Evolutionary conservation across 1,140 invertebrate genomes (phyloP).

Genomic region (Drosophila kepulauana): DNA sequence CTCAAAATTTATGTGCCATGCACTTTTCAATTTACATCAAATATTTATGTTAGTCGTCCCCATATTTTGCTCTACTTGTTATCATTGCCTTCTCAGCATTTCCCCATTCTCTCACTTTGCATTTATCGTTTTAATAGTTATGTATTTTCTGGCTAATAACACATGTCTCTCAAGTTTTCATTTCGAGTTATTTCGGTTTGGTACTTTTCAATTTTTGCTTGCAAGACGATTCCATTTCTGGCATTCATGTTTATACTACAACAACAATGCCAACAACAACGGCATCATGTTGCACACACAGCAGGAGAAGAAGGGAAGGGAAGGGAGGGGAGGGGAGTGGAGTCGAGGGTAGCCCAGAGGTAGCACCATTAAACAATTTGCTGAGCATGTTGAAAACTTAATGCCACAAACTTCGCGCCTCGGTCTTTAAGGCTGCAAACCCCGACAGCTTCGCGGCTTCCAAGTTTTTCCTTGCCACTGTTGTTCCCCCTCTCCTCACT

Average conservation of each 20-base stretch:
- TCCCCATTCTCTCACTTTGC: background rate
- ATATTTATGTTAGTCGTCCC: conserved; percentile 49
- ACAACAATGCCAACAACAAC: no score
- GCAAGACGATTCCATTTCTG: conserved; percentile 45
- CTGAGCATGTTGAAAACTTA: conserved; percentile 59
- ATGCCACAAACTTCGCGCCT: conserved; percentile 57
- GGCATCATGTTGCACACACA: conserved; percentile 23
- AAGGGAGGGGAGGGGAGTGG: no score
- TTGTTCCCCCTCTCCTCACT: background rate
- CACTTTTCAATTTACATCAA: conserved; percentile 54
- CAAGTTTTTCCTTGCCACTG: conserved; percentile 3
- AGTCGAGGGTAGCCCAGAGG: background rate
- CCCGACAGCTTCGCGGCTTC: conserved; percentile 26
- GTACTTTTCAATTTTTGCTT: conserved; percentile 69
- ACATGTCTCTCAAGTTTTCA: conserved; percentile 66
- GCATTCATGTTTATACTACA: conserved; percentile 37
- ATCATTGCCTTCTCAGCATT: background rate
- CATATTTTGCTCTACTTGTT: background rate
- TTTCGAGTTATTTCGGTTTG: conserved; percentile 60
- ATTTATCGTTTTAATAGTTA: conserved; percentile 28
- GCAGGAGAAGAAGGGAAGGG: background rate
- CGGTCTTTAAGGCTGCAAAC: conserved; percentile 26
- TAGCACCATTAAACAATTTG: conserved; percentile 56
- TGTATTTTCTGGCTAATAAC: conserved; percentile 57
- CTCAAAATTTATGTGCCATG: conserved; percentile 38